These are phyloP conservation scores for Orthosia gothica DNA, from an alignment of 2,888 invertebrate species.

Conservation along the genomic window DNA sequence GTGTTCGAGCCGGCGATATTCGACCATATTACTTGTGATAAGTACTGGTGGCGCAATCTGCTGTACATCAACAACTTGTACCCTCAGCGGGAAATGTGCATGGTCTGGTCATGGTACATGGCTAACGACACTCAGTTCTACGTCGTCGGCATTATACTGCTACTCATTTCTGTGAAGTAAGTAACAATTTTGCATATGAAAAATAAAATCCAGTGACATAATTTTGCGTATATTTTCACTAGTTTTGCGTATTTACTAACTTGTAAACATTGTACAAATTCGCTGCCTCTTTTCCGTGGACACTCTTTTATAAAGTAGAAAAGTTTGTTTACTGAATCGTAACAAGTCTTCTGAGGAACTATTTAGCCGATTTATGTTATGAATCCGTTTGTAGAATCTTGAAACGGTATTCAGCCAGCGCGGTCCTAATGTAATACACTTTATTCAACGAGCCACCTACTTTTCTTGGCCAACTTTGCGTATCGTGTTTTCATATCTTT, in stretches of 20 bases:
- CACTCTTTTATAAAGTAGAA: constrained; percentile 36
- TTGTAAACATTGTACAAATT: constrained; percentile 28
- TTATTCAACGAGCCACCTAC: constrained; percentile 38
- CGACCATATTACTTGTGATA: constrained; percentile 94
- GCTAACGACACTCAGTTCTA: constrained; percentile 96
- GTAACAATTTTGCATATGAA: constrained; percentile 65
- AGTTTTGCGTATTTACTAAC: constrained; percentile 19
- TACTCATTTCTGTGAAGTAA: constrained; percentile 94
- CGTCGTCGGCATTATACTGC: constrained; percentile 92
- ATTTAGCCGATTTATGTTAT: constrained; percentile 61
- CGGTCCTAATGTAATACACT: constrained; percentile 41
- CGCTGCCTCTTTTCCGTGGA: constrained; percentile 2
- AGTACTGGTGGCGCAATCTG: constrained; percentile 96
- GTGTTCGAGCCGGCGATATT: constrained; percentile 94
- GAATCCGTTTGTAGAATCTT: constrained; percentile 54
- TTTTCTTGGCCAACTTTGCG: constrained; percentile 43
- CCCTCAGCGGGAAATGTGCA: constrained; percentile 94
- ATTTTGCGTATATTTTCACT: constrained; percentile 17
- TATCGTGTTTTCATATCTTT: constrained; percentile 47
- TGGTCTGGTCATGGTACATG: constrained; percentile 97
- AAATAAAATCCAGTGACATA: constrained; percentile 13
- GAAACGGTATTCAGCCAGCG: constrained; percentile 32
- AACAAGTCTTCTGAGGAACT: constrained; percentile 51
- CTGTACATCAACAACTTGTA: constrained; percentile 96
- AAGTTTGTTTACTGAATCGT: constrained; percentile 56